Evolutionary conservation across 2,888 invertebrate genomes (phyloP), one percentile per base, ranked within the genome.

Genomic region (Zeuzera pyrina): DNA sequence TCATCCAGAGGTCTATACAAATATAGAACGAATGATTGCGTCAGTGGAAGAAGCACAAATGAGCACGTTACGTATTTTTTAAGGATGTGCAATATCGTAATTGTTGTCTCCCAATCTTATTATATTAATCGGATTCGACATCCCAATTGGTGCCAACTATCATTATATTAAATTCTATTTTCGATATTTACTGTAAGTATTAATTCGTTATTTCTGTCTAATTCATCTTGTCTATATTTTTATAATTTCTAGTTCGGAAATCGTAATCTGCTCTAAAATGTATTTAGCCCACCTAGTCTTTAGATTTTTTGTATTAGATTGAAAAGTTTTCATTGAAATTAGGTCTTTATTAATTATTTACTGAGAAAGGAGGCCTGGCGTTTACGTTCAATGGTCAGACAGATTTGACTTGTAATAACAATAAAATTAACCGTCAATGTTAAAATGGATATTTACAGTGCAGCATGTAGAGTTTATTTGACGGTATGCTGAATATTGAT

Each of bases 201-300:
- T 28, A 28, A 14, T 27, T 14, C 8, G 11, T 28, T 28, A 15
- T 15, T n/a, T 28, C 15, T 28, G 15, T 28, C 12, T 15, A 14
- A n/a, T 15, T 15, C 15, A 3, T 25, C 13, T 28, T 15, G 15
- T 28, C 14, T 28, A 8, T 12, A 25, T 12, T 15, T 15, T 19
- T 19, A 19, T 8, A 8, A 5, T 4, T 21, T 24, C 13, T 6
- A 19, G 24, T 10, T 15, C 28, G 15, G n/a, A 15, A 24, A 28
- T 28, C 3, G 15, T 15, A 15, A 15, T 52, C 47, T 50, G 58
- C 57, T 67, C 63, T 60, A 71, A 70, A 67, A 63, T 69, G 56
- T 61, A 49, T 63, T 56, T 69, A 78, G 73, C 81, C 81, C 83
- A 81, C 83, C 83, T 81, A 79, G 81, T 83, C 78, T 76, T 67